Evolutionary conservation across 1,140 invertebrate genomes (phyloP), one percentile per base, ranked within the genome.

Genomic region (Penaeus chinensis): DNA sequence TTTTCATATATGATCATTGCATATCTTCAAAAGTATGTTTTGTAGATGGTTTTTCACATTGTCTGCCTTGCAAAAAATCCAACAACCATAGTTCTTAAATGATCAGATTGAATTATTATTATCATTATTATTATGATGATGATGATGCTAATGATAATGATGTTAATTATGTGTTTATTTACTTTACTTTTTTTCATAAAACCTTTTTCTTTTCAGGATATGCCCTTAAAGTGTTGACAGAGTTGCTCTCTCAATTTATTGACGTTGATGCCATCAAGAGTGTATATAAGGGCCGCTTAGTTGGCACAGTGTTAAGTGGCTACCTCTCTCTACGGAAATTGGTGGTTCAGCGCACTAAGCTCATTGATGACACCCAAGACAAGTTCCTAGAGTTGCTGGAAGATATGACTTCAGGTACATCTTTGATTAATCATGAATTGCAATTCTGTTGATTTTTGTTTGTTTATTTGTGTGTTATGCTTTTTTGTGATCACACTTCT

Each of bases 361-460:
- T 98, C 42, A 98, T 99, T 71, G 98, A 99, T 92, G 98, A 99
- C 92, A 98, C 98, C 2, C 98, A 99, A 93, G 97, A 99, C 91
- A 98, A 98, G 91, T 93, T 99, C 19, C 93, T 99, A 0, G 97
- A 98, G 91, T 93, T 99, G 85, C 93, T 99, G 7, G 98, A 99
- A 93, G 97, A 99, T 92, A 98, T 99, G 95, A 99, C 98, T 2
- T 97, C 96, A 61, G 96, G 96, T 95, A 91, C 69, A 77, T 81
- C 74, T 63, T 91, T 74, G 77, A 79, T 77, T 63, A 27, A 22
- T 54, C 88, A 63, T 11, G 27, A 32, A 13, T 47, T 20, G 24
- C 62, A 89, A 16, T 88, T 65, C 24, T 42, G 37, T 42, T 42
- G 37, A 42, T 42, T 42, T 42, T 42, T 42, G 37, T 42, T 42